phyloP scores from a whole-genome alignment of 2,797 vertebrate genomes.

The Enteromius afrohamiltoni region DNA sequence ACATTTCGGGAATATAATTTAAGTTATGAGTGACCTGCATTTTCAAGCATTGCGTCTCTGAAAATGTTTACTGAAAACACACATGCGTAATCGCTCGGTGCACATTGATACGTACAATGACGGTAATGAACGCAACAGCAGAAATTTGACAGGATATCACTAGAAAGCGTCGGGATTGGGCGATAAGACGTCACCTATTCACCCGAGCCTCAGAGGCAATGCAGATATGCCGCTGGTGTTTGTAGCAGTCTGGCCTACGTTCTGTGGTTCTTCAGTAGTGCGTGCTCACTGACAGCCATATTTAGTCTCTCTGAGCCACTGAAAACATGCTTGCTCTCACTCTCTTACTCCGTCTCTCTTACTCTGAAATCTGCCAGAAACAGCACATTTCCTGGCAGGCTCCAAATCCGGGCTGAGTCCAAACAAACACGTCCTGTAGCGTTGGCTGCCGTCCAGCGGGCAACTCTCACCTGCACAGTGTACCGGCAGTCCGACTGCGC shows the following conservation, averaged over 20 bases:
- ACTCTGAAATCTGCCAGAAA: slow-evolving; percentile 71
- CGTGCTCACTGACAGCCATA: slow-evolving; percentile 74
- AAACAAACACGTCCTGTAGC: slow-evolving; percentile 87
- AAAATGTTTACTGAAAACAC: slow-evolving; percentile 41
- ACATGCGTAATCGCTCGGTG: not conserved
- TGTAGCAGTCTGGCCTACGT: slow-evolving; percentile 22
- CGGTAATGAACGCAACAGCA: slow-evolving; percentile 24
- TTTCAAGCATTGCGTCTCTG: slow-evolving; percentile 58
- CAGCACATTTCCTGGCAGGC: slow-evolving; percentile 81
- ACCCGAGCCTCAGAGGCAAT: slow-evolving; percentile 4
- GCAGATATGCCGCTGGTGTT: slow-evolving; percentile 5
- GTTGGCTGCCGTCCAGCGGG: slow-evolving; percentile 68
- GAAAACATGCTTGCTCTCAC: slow-evolving; percentile 70
- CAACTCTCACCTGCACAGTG: slow-evolving; percentile 86
- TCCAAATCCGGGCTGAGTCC: slow-evolving; percentile 82
- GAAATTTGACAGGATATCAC: not conserved
- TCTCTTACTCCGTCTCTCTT: slow-evolving; percentile 58
- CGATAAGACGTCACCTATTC: slow-evolving; percentile 26
- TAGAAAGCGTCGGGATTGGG: not conserved
- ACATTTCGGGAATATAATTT: slow-evolving; percentile 70
- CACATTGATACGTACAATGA: slow-evolving; percentile 58
- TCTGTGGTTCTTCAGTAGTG: slow-evolving; percentile 55
- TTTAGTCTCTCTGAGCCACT: slow-evolving; percentile 74
- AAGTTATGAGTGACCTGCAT: slow-evolving; percentile 72
- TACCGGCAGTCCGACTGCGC: slow-evolving; percentile 77